Evolutionary conservation across 2,797 vertebrate species (phyloP).

Genomic region (Triplophysa yarkandensis): DNA sequence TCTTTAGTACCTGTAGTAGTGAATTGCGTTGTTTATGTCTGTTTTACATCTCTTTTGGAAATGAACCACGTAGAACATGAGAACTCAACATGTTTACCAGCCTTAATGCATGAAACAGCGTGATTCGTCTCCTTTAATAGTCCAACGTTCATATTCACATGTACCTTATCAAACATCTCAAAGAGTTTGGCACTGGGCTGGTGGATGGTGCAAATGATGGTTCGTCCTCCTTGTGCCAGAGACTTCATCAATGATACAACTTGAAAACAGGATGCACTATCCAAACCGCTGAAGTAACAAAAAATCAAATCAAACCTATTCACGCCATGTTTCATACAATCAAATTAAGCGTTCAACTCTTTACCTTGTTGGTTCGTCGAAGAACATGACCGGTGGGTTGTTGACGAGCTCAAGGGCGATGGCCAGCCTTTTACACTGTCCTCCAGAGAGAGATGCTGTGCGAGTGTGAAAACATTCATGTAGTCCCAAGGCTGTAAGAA

Average conservation of each 20-base stretch:
- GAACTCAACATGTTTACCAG: too few relatives aligned
- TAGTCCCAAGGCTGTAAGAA: conserved; percentile 88
- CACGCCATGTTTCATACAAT: not conserved
- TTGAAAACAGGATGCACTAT: conserved; percentile 93
- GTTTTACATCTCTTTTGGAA: too few relatives aligned
- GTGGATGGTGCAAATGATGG: conserved; percentile 96
- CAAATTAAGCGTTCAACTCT: not conserved
- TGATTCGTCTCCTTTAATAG: too few relatives aligned
- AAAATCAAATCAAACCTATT: not conserved
- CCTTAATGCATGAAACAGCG: too few relatives aligned
- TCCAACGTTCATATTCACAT: not conserved
- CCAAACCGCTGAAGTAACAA: conserved; percentile 79
- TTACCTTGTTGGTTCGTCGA: conserved; percentile 95
- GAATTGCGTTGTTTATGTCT: too few relatives aligned
- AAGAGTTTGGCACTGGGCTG: conserved; percentile 96
- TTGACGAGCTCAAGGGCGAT: conserved; percentile 94
- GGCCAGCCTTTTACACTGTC: conserved; percentile 91
- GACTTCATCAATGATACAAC: conserved; percentile 92
- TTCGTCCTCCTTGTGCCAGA: conserved; percentile 88
- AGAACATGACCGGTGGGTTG: conserved; percentile 97
- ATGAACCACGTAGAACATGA: too few relatives aligned
- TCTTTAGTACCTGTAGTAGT: too few relatives aligned
- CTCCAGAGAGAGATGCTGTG: conserved; percentile 85
- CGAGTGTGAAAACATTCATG: conserved; percentile 89
- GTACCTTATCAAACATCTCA: conserved; percentile 95